These are phyloP conservation scores for Hydropsyche betteni DNA, from an alignment of 2,888 invertebrate species.

Conservation along the genomic window DNA sequence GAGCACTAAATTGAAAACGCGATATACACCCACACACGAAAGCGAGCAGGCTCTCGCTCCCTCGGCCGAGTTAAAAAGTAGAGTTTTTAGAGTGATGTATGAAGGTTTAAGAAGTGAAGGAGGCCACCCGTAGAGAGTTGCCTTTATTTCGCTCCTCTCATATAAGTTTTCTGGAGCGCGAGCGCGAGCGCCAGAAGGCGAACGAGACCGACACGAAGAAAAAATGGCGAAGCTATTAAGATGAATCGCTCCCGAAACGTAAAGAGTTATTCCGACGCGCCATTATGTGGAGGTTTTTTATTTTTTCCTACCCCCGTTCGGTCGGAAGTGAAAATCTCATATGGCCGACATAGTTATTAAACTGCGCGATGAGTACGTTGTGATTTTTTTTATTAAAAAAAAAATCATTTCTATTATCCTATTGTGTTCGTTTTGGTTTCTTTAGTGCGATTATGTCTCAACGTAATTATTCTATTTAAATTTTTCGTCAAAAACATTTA, in stretches of 20 bases:
- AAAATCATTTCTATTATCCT: too few species aligned
- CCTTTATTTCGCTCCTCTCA: conserved; percentile 22
- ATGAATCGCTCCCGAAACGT: conserved; percentile 20
- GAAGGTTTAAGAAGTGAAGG: conserved; percentile 19
- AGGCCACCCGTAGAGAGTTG: conserved; percentile 12
- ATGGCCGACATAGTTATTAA: too few species aligned
- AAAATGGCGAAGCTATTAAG: conserved; percentile 30
- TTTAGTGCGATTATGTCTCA: too few species aligned
- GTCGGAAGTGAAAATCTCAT: conserved; percentile 22
- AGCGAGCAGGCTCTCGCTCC: too few species aligned
- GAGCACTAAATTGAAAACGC: conserved; percentile 23
- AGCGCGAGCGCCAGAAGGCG: not conserved
- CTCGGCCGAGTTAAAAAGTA: conserved; percentile 24
- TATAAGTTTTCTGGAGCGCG: conserved; percentile 18
- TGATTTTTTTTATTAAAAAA: too few species aligned
- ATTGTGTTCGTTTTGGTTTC: too few species aligned
- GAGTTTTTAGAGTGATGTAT: conserved; percentile 29
- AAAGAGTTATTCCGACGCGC: not conserved
- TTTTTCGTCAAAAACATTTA: too few species aligned
- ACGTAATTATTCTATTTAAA: too few species aligned
- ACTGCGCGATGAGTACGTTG: too few species aligned
- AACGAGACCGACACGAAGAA: not conserved
- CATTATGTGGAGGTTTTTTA: not conserved
- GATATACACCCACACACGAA: not conserved
- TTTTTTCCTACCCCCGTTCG: not conserved